Conservation (phyloP, 2,797 vertebrate genomes). For the Xyrichtys novacula region DNA sequence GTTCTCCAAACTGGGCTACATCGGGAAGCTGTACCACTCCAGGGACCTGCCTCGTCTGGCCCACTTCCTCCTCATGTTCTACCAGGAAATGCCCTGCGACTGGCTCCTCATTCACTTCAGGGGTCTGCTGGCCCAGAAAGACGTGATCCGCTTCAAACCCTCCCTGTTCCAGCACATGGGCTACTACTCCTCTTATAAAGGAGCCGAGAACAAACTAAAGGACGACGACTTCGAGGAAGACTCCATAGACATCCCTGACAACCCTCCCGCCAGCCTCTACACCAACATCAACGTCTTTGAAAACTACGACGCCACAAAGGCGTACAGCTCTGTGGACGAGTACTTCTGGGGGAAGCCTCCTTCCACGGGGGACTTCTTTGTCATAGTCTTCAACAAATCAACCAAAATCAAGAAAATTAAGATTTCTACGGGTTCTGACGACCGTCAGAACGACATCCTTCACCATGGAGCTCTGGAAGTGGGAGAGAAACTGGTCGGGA, state of each 20-base stretch:
- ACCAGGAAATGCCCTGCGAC: constrained; percentile 99
- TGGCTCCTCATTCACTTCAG: constrained; percentile 98
- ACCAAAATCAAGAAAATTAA: constrained; percentile 93
- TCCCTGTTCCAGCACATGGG: constrained; percentile 99
- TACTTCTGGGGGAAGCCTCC: constrained; percentile 98
- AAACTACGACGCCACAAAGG: constrained; percentile 94
- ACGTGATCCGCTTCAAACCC: constrained; percentile 97
- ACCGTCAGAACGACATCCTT: constrained; percentile 94
- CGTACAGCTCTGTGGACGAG: constrained; percentile 95
- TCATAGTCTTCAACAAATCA: constrained; percentile 92
- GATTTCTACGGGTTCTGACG: constrained; percentile 94
- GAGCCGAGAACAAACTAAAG: constrained; percentile 96
- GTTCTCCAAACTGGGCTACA: constrained; percentile 98
- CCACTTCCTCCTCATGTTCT: constrained; percentile 98
- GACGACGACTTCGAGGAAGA: constrained; percentile 99
- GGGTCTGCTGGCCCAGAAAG: constrained; percentile 94
- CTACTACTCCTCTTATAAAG: constrained; percentile 98
- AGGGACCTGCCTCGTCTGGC: constrained; percentile 94
- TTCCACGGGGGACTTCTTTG: constrained; percentile 91
- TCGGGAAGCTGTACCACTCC: constrained; percentile 97
- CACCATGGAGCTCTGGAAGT: constrained; percentile 95
- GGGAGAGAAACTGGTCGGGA: constrained; percentile 89
- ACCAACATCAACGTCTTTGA: constrained; percentile 98
- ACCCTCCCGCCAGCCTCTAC: constrained; percentile 92
- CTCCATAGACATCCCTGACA: constrained; percentile 95